Percentiles rank a stretch among this genome's conserved stretches.
phyloP scores from a whole-genome alignment of 2,113 vertebrate species.

The Caranx ignobilis region DNA sequence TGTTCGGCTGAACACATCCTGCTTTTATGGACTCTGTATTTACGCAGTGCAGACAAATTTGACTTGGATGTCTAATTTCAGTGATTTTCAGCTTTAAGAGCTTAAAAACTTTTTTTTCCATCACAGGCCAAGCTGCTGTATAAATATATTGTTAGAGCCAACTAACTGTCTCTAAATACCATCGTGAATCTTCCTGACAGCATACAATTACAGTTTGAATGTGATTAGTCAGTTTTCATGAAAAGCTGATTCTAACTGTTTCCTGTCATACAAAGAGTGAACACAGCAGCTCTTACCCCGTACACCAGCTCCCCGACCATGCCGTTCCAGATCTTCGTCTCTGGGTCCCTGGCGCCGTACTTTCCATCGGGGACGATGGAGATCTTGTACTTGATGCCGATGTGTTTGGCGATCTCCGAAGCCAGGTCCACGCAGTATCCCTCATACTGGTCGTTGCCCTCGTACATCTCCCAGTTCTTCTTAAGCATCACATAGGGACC shows the following conservation, averaged over 20 bases:
- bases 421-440: conserved; percentile 99
- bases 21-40: not conserved
- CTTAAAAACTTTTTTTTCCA: not conserved
- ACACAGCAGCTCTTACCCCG: conserved; percentile 88
- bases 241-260: not conserved
- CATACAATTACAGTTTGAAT: conserved; percentile 29
- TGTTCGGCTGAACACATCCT: not conserved
- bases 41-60: not conserved
- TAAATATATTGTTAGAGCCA: not conserved
- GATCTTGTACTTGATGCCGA: conserved; percentile 99
- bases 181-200: conserved; percentile 36
- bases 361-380: conserved; percentile 99
- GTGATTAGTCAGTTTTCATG: conserved; percentile 9
- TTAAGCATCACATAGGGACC: conserved; percentile 99
- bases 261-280: not conserved
- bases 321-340: conserved; percentile 99
- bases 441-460: conserved; percentile 99
- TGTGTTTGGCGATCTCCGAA: conserved; percentile 99
- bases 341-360: conserved; percentile 98
- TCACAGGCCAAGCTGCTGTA: not conserved
- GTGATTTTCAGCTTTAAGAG: not conserved
- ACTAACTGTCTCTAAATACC: conserved; percentile 27
- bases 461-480: conserved; percentile 99
- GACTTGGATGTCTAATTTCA: conserved; percentile 10
- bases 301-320: conserved; percentile 99